Conservation (phyloP, 2,888 invertebrate genomes). For the Drosophila paucipuncta region DNA sequence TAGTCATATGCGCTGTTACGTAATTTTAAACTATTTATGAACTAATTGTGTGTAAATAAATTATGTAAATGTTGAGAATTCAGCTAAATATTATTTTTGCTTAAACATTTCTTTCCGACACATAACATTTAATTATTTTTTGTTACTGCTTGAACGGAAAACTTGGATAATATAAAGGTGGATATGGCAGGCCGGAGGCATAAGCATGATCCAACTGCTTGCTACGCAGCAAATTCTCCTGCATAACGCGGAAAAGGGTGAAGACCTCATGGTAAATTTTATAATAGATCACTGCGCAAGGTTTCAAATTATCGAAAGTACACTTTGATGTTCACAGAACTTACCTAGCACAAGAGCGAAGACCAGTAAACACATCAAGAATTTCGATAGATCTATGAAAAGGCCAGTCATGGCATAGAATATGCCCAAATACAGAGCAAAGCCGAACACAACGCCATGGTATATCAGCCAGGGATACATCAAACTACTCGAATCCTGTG, state of each 20-base stretch:
- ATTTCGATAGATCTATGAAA: conserved; percentile 67
- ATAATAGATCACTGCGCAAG: conserved; percentile 63
- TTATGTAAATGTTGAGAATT: conserved; percentile 67
- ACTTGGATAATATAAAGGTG: conserved; percentile 56
- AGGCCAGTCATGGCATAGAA: conserved; percentile 69
- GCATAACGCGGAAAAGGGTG: conserved; percentile 69
- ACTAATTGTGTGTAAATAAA: conserved; percentile 79
- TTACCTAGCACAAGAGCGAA: conserved; percentile 63
- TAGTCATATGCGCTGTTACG: conserved; percentile 82
- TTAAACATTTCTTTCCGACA: neutral
- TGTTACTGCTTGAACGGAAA: conserved; percentile 49
- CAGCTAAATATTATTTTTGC: neutral
- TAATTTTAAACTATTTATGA: conserved; percentile 82
- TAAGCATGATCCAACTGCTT: conserved; percentile 49
- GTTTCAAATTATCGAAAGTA: neutral
- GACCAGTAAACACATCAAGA: conserved; percentile 65
- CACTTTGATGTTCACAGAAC: neutral
- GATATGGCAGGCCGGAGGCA: conserved; percentile 45
- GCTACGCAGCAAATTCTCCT: conserved; percentile 39
- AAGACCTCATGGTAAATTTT: conserved; percentile 76
- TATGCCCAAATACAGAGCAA: conserved; percentile 64
- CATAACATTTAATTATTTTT: neutral
- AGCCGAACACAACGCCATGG: conserved; percentile 72
- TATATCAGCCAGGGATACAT: conserved; percentile 77
- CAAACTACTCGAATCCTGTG: conserved; percentile 58